Conservation (phyloP, 30 jellyfish, hydroid and myxozoan species). For the Mastigias papua region DNA sequence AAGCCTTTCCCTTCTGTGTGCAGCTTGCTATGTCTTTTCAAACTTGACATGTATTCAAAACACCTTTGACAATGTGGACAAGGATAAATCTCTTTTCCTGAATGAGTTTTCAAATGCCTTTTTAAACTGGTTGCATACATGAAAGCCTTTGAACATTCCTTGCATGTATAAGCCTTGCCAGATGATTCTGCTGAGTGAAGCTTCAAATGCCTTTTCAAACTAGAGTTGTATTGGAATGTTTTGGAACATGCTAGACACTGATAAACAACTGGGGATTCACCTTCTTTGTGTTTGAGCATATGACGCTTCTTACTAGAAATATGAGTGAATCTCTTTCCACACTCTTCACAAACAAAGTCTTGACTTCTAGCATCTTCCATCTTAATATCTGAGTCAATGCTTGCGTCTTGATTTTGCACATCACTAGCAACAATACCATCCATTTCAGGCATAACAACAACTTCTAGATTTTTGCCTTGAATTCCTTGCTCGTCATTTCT, state of each 20-base stretch:
- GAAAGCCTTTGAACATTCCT: conserved; percentile 70
- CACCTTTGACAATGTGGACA: conserved; percentile 78
- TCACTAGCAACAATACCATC: not conserved
- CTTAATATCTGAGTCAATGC: not conserved
- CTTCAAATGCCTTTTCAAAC: conserved; percentile 77
- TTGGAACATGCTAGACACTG: conserved; percentile 75
- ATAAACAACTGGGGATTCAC: conserved; percentile 40
- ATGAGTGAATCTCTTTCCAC: conserved; percentile 72
- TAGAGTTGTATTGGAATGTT: conserved; percentile 75
- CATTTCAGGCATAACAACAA: not conserved
- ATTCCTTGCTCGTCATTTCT: not conserved
- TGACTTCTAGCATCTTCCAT: not conserved
- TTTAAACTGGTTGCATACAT: conserved; percentile 80
- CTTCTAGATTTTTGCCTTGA: not conserved
- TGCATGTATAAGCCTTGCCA: conserved; percentile 73
- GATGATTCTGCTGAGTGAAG: conserved; percentile 72
- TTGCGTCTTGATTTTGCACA: not conserved
- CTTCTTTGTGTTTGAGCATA: conserved; percentile 67
- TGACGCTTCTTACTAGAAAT: conserved; percentile 77
- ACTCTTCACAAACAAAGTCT: conserved; percentile 64
- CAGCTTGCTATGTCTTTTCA: conserved; percentile 75
- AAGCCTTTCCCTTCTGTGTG: conserved; percentile 81
- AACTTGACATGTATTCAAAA: conserved; percentile 74
- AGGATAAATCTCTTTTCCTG: conserved; percentile 69
- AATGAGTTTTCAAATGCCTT: conserved; percentile 70